phyloP scores from a whole-genome alignment of 2,888 invertebrate genomes.

The Agrypnus murinus region DNA sequence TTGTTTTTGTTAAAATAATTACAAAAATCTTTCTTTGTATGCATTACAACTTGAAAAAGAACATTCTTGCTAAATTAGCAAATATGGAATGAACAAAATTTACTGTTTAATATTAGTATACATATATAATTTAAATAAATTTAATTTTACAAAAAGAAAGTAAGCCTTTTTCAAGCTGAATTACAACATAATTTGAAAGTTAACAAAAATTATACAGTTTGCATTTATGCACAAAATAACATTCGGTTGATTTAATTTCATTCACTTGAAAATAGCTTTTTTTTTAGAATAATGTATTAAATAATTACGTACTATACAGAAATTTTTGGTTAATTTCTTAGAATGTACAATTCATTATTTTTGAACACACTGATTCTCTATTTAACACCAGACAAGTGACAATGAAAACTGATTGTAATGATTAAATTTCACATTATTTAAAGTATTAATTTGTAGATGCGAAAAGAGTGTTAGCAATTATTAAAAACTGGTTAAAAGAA shows the following conservation, averaged over 20 bases:
- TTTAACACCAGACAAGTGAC: not conserved
- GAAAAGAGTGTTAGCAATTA: not conserved
- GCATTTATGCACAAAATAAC: too few relatives aligned
- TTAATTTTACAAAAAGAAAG: not conserved
- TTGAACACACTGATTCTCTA: constrained; percentile 6
- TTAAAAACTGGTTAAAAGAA: not conserved
- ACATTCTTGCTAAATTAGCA: not conserved
- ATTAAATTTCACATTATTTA: too few relatives aligned
- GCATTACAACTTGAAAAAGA: constrained; percentile 2
- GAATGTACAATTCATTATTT: not conserved
- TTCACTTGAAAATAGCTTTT: too few relatives aligned
- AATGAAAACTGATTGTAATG: too few relatives aligned
- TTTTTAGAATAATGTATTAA: too few relatives aligned
- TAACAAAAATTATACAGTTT: too few relatives aligned
- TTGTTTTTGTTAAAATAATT: not conserved
- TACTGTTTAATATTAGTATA: too few relatives aligned
- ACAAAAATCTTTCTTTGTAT: not conserved
- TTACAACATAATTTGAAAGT: not conserved
- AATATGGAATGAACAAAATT: too few relatives aligned
- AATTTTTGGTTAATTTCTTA: not conserved
- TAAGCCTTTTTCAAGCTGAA: not conserved
- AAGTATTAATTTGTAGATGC: too few relatives aligned
- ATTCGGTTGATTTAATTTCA: too few relatives aligned
- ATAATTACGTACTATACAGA: not conserved
- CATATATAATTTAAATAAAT: too few relatives aligned